Evolutionary conservation across 2,113 vertebrate species (phyloP).

Genomic region (Odocoileus virginianus): DNA sequence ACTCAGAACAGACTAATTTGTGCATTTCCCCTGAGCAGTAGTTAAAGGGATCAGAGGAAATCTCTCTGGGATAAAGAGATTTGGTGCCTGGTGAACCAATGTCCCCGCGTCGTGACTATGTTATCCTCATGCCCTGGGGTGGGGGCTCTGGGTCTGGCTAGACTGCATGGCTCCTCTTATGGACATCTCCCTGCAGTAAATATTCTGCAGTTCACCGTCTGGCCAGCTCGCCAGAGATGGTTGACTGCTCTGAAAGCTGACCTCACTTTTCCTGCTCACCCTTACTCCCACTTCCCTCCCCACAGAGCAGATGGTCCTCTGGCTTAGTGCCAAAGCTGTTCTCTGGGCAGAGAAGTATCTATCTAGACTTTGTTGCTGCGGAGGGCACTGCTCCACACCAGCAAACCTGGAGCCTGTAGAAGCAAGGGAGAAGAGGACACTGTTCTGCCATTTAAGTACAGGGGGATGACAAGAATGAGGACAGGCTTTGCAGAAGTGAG

Average conservation of each 20-base stretch:
- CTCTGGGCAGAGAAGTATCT: background rate
- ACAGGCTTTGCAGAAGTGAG: background rate
- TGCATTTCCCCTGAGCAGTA: conserved; percentile 16
- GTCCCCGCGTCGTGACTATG: conserved; percentile 46
- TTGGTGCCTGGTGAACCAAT: conserved; percentile 42
- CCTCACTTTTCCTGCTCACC: conserved; percentile 58
- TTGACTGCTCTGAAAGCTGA: conserved; percentile 69
- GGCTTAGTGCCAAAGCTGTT: background rate
- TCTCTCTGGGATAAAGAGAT: conserved; percentile 60
- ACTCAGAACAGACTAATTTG: background rate
- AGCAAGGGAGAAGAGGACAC: background rate
- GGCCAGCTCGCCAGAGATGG: conserved; percentile 69
- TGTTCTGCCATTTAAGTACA: background rate
- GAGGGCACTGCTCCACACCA: background rate
- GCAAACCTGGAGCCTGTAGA: background rate
- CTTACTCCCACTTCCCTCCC: background rate
- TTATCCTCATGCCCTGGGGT: conserved; percentile 57
- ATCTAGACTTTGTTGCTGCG: background rate
- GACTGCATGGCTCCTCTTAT: conserved; percentile 77
- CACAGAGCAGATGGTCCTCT: background rate
- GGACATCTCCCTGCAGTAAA: conserved; percentile 71
- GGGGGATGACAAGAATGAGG: background rate
- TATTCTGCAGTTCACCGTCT: conserved; percentile 52
- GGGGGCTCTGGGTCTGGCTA: conserved; percentile 59
- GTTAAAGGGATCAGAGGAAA: conserved; percentile 42